A percentile compares a stretch with the other conserved stretches of the same genome.
phyloP scores from a whole-genome alignment of 2,113 vertebrate species.

The Solenodon paradoxus region DNA sequence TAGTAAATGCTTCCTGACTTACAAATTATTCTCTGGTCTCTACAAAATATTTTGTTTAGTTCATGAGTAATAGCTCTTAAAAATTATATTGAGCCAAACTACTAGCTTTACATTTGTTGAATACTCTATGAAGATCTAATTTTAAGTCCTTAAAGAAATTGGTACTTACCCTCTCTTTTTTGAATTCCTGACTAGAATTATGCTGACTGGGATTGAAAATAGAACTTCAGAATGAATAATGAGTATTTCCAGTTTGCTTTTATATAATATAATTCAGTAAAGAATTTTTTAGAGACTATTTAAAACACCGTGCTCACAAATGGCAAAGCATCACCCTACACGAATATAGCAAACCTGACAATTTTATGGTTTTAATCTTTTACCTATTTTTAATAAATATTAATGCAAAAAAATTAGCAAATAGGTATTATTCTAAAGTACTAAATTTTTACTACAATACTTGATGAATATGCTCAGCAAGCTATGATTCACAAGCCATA shows the following conservation, averaged over 20 bases:
- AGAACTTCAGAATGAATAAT: slow-evolving; percentile 33
- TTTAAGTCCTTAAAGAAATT: slow-evolving; percentile 11
- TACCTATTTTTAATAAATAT: slow-evolving; percentile 24
- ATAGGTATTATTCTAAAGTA: neutral
- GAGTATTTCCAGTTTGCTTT: slow-evolving; percentile 12
- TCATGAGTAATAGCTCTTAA: neutral
- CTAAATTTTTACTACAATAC: neutral
- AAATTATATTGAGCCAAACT: neutral
- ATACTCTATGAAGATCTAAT: neutral
- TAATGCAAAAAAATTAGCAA: neutral
- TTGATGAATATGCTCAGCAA: neutral
- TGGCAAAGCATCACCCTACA: neutral
- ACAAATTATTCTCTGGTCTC: neutral
- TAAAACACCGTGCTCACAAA: neutral
- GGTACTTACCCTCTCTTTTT: neutral
- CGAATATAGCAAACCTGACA: neutral
- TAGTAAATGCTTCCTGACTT: neutral
- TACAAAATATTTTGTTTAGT: neutral
- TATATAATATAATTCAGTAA: neutral
- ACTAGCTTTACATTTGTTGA: neutral
- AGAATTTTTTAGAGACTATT: neutral
- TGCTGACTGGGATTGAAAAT: neutral
- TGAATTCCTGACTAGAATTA: slow-evolving; percentile 31
- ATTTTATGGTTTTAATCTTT: neutral
- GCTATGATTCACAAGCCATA: neutral